Conservation (phyloP, 2,888 invertebrate genomes). For the Nephrotoma guestfalica region DNA sequence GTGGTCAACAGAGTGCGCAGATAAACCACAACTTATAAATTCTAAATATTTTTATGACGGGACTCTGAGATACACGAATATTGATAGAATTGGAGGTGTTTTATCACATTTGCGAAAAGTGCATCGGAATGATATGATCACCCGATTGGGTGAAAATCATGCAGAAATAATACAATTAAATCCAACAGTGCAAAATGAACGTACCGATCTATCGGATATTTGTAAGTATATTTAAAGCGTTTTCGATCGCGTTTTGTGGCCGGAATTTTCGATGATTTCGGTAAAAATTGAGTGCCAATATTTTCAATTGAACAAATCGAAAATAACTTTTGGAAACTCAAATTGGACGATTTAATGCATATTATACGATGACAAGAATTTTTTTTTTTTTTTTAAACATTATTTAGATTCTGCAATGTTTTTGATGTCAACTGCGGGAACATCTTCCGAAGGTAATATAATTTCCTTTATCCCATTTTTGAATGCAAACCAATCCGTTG, state of each 20-base stretch:
- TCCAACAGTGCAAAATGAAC: slow-evolving; percentile 8
- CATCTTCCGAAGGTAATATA: neutral
- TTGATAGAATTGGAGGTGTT: slow-evolving; percentile 31
- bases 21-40: slow-evolving; percentile 19
- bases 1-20: slow-evolving; percentile 22
- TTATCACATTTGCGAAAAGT: slow-evolving; percentile 29
- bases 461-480: neutral
- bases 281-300: neutral
- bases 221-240: slow-evolving; percentile 11
- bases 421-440: slow-evolving; percentile 17
- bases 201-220: slow-evolving; percentile 11
- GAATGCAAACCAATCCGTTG: slow-evolving; percentile 1
- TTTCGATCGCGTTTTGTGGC: neutral
- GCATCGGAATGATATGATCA: slow-evolving; percentile 23
- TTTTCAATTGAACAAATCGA: too few relatives aligned
- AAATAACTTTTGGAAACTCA: too few relatives aligned
- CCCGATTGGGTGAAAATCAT: slow-evolving; percentile 23
- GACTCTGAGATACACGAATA: slow-evolving; percentile 26
- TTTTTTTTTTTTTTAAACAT: neutral
- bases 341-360: too few relatives aligned
- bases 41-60: slow-evolving; percentile 27
- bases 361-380: too few relatives aligned
- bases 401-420: slow-evolving; percentile 23
- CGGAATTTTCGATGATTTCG: neutral
- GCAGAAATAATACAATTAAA: slow-evolving; percentile 8